Conservation (phyloP, 1,140 invertebrate species). For the Aphelinus atriplicis region DNA sequence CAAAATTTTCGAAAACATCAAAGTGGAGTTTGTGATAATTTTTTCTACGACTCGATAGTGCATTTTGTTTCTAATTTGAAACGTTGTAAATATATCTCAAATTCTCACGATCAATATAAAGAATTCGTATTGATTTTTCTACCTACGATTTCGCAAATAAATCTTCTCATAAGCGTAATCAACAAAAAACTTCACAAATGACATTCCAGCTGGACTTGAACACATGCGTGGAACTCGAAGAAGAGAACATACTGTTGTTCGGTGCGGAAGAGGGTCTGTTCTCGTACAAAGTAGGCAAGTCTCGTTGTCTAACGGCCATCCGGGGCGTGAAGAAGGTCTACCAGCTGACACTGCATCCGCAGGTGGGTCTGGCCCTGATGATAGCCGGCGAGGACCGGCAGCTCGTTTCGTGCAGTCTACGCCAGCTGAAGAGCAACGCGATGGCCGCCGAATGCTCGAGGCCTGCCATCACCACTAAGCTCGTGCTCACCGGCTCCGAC, state of each 20-base stretch:
- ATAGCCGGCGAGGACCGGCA: conserved; percentile 74
- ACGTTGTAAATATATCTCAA: no score
- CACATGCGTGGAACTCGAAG: conserved; percentile 54
- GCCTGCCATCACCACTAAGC: conserved; percentile 70
- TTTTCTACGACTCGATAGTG: no score
- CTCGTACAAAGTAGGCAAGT: conserved; percentile 54
- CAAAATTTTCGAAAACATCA: no score
- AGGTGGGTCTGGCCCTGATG: conserved; percentile 72
- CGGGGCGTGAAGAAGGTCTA: conserved; percentile 73
- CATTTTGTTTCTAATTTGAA: not conserved
- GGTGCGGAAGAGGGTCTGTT: conserved; percentile 62
- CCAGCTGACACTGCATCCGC: conserved; percentile 70
- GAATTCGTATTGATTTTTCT: no score
- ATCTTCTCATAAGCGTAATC: conserved; percentile 20
- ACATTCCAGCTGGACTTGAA: conserved; percentile 60
- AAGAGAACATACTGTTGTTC: conserved; percentile 56
- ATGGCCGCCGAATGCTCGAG: conserved; percentile 70
- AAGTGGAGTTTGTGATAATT: no score
- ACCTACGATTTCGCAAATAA: not conserved
- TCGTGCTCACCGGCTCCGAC: conserved; percentile 66
- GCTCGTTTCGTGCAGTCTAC: conserved; percentile 73
- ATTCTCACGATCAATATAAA: no score
- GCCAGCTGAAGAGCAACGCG: conserved; percentile 71
- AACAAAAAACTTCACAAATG: conserved; percentile 4
- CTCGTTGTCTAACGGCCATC: conserved; percentile 63